Evolutionary conservation across 2,888 invertebrate genomes (phyloP).

Genomic region (Cetonia aurata): DNA sequence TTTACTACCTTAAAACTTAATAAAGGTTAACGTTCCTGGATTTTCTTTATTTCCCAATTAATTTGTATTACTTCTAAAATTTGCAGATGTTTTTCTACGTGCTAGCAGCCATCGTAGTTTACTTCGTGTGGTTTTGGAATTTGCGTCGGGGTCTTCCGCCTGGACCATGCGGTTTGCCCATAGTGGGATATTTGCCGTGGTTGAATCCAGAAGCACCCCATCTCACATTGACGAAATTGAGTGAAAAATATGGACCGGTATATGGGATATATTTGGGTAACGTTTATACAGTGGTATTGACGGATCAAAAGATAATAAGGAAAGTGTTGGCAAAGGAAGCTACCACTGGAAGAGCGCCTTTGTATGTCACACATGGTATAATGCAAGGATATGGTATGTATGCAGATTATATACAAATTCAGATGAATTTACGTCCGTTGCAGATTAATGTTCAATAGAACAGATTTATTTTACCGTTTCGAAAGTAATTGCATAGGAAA

Average conservation of each 20-base stretch:
- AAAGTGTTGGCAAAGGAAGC: slow-evolving; percentile 80
- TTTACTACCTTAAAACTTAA: neutral
- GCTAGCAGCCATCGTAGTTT: slow-evolving; percentile 45
- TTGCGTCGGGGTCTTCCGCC: slow-evolving; percentile 72
- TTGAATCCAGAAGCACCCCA: slow-evolving; percentile 79
- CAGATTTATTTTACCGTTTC: too few relatives aligned
- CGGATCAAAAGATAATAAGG: slow-evolving; percentile 80
- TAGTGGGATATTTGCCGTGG: slow-evolving; percentile 84
- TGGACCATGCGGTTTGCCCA: slow-evolving; percentile 83
- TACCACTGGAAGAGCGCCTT: slow-evolving; percentile 83
- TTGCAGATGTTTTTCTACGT: slow-evolving; percentile 55
- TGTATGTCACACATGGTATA: slow-evolving; percentile 87
- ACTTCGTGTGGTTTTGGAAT: slow-evolving; percentile 46
- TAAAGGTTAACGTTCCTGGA: neutral
- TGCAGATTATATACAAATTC: neutral
- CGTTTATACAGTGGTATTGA: slow-evolving; percentile 81
- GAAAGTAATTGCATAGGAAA: too few relatives aligned
- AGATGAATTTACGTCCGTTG: too few relatives aligned
- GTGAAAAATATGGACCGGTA: slow-evolving; percentile 79
- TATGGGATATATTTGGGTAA: slow-evolving; percentile 82
- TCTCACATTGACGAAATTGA: slow-evolving; percentile 75
- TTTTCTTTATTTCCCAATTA: neutral
- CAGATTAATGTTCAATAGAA: too few relatives aligned
- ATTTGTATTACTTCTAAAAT: slow-evolving; percentile 37
- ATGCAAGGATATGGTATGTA: slow-evolving; percentile 88